Conservation (phyloP, 2,113 vertebrate species). For the Egretta garzetta region DNA sequence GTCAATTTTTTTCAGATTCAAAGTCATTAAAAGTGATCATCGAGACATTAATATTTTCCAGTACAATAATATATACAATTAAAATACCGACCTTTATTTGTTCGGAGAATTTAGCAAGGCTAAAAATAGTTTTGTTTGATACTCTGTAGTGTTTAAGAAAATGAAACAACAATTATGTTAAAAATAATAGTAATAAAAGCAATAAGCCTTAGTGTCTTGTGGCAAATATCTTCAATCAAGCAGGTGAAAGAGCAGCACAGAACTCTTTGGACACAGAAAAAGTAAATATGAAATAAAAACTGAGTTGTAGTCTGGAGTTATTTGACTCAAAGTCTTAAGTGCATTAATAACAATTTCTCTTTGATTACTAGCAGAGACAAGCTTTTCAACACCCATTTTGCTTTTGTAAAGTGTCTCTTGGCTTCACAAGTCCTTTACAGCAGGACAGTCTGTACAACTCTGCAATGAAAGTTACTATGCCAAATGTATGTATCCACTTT, state of each 20-base stretch:
- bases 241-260: not conserved
- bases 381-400: not conserved
- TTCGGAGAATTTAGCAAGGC: not conserved
- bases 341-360: not conserved
- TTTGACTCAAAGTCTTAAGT: not conserved
- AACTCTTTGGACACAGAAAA: not conserved
- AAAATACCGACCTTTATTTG: not conserved
- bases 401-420: not conserved
- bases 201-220: not conserved
- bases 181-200: not conserved
- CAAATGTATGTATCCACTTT: not conserved
- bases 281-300: not conserved
- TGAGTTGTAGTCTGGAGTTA: not conserved
- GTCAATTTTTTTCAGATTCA: not conserved
- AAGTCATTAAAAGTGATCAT: not conserved
- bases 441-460: not conserved
- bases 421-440: not conserved
- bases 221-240: not conserved
- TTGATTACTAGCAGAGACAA: not conserved
- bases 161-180: not conserved
- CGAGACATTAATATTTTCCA: not conserved
- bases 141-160: not conserved
- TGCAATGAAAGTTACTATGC: not conserved
- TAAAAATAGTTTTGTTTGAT: not conserved
- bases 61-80: not conserved